Conservation (phyloP, 2,888 invertebrate genomes). For the Odontomyia ornata region DNA sequence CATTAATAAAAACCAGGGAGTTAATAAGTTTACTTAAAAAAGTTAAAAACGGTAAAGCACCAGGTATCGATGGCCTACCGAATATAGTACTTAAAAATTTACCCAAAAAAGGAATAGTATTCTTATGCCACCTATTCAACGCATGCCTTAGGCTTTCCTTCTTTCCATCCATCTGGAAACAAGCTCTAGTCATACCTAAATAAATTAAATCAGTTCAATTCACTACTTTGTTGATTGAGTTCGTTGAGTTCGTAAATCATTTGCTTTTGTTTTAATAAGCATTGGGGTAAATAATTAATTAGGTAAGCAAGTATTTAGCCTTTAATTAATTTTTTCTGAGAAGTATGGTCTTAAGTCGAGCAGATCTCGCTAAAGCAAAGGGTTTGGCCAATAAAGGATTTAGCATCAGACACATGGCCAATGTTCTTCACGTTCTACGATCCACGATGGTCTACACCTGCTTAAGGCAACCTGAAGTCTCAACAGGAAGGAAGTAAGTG, state of each 20-base stretch:
- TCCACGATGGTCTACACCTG: background rate
- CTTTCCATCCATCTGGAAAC: no score
- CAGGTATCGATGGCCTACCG: no score
- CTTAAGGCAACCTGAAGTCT: background rate
- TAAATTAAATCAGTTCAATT: no score
- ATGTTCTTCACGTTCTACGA: background rate
- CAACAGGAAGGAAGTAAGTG: background rate
- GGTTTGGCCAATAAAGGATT: background rate
- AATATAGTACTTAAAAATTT: no score
- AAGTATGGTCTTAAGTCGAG: constrained; percentile 9
- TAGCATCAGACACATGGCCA: background rate
- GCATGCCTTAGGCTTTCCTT: no score
- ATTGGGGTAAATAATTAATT: background rate
- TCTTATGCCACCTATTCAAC: no score
- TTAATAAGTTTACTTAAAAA: no score
- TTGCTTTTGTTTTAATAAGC: background rate
- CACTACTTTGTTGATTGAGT: no score
- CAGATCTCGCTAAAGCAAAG: background rate
- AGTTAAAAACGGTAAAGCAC: no score
- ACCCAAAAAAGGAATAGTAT: no score
- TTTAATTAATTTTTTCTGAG: background rate
- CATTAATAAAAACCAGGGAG: no score
- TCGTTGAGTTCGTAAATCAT: background rate
- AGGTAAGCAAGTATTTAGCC: background rate
- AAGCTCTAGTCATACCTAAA: no score